A percentile compares a stretch with the other conserved stretches of the same genome.
These are phyloP conservation scores for Amphipyra tragopoginis DNA, from an alignment of 2,888 invertebrate genomes.

Conservation along the genomic window DNA sequence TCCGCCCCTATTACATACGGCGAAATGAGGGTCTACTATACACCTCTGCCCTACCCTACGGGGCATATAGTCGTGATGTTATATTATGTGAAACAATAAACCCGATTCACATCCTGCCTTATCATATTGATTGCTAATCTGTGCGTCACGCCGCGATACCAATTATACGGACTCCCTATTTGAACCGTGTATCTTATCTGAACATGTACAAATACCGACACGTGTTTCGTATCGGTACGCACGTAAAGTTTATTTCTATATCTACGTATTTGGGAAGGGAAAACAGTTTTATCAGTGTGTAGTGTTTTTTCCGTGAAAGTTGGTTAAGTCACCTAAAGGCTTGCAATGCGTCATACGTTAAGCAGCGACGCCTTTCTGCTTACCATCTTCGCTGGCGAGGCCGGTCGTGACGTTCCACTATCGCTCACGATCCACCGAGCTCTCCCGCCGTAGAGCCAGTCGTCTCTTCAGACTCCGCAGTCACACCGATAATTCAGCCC, in stretches of 20 bases:
- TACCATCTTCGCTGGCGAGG: too few relatives aligned
- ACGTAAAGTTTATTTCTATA: not conserved
- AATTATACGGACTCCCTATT: slow-evolving; percentile 22
- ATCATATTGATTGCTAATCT: slow-evolving; percentile 17
- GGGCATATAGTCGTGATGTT: too few relatives aligned
- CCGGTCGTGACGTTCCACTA: too few relatives aligned
- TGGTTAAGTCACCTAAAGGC: slow-evolving; percentile 5
- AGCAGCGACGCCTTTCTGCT: too few relatives aligned
- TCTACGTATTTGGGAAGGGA: slow-evolving; percentile 18
- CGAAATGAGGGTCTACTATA: too few relatives aligned
- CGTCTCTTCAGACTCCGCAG: too few relatives aligned
- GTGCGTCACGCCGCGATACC: slow-evolving; percentile 20
- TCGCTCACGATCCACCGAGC: too few relatives aligned
- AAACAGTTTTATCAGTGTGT: slow-evolving; percentile 14
- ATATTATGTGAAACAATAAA: too few relatives aligned
- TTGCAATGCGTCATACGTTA: not conserved
- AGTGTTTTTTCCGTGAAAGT: slow-evolving; percentile 9
- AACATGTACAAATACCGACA: slow-evolving; percentile 4
- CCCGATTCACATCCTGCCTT: not conserved
- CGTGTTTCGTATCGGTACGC: slow-evolving; percentile 18
- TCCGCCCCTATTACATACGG: too few relatives aligned
- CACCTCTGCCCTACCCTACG: too few relatives aligned
- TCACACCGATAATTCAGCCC: too few relatives aligned
- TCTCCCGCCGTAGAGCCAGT: too few relatives aligned
- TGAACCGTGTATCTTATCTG: slow-evolving; percentile 31